These are phyloP conservation scores for Dryobota labecula DNA, from an alignment of 2,888 invertebrate genomes.

Conservation along the genomic window DNA sequence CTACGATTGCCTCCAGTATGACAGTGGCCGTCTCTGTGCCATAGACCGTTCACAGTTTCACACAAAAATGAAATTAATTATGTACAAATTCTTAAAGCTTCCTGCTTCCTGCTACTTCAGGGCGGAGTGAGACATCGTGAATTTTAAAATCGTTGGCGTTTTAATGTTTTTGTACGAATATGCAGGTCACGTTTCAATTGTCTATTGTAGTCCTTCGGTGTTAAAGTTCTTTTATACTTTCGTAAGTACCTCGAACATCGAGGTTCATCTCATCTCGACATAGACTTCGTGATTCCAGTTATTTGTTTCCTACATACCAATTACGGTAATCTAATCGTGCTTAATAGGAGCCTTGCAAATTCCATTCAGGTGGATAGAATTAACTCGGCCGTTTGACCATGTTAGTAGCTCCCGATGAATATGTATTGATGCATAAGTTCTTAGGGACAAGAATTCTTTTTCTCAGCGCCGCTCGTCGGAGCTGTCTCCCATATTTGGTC, in stretches of 20 bases:
- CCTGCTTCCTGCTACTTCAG: slow-evolving; percentile 72
- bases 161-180: slow-evolving; percentile 58
- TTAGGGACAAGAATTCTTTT: slow-evolving; percentile 74
- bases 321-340: slow-evolving; percentile 75
- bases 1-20: slow-evolving; percentile 72
- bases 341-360: slow-evolving; percentile 74
- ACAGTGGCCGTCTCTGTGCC: slow-evolving; percentile 65
- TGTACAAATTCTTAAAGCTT: slow-evolving; percentile 65
- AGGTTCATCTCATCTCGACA: slow-evolving; percentile 50
- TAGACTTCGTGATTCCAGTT: slow-evolving; percentile 60
- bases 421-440: slow-evolving; percentile 75
- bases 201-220: slow-evolving; percentile 53
- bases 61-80: slow-evolving; percentile 60
- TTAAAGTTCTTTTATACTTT: slow-evolving; percentile 44
- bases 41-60: slow-evolving; percentile 52
- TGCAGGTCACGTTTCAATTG: slow-evolving; percentile 69
- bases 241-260: slow-evolving; percentile 27
- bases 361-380: slow-evolving; percentile 75
- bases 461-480: slow-evolving; percentile 70
- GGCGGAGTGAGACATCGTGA: slow-evolving; percentile 54
- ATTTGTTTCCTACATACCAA: slow-evolving; percentile 79
- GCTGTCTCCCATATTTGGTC: slow-evolving; percentile 77
- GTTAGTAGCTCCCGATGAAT: slow-evolving; percentile 78
- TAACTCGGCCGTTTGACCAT: slow-evolving; percentile 77
- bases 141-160: slow-evolving; percentile 60